Conservation (phyloP, 1,140 invertebrate genomes). For the Myzus persicae region DNA sequence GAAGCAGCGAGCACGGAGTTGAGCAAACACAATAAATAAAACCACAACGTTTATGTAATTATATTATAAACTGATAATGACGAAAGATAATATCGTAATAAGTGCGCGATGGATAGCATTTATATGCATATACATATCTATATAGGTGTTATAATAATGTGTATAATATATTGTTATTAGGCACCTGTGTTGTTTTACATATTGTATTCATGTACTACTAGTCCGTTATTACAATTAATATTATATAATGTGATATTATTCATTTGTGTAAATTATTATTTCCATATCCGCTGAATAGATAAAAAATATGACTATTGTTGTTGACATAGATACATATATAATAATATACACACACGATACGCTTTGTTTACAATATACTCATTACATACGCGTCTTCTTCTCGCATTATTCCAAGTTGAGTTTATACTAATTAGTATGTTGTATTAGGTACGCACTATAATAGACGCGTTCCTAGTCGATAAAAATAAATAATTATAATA, state of each 20-base stretch:
- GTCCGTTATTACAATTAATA: not conserved
- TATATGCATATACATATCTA: not conserved
- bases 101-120: not conserved
- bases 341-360: not conserved
- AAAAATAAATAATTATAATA: not conserved
- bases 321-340: not conserved
- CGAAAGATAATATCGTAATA: conserved; percentile 27
- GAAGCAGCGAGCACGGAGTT: not conserved
- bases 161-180: too few relatives aligned
- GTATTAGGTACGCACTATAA: not conserved
- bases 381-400: not conserved
- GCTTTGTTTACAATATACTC: not conserved
- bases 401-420: not conserved
- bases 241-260: not conserved
- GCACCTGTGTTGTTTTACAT: too few relatives aligned
- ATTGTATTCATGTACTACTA: too few relatives aligned
- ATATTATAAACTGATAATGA: conserved; percentile 7
- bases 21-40: conserved; percentile 22
- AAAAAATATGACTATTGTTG: not conserved
- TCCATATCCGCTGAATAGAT: not conserved
- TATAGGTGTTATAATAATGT: not conserved
- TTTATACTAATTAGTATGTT: not conserved
- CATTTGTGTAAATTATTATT: not conserved
- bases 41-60: not conserved
- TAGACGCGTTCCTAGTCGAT: not conserved